phyloP scores from a whole-genome alignment of 2,888 invertebrate genomes.

The Poecilus cupreus region DNA sequence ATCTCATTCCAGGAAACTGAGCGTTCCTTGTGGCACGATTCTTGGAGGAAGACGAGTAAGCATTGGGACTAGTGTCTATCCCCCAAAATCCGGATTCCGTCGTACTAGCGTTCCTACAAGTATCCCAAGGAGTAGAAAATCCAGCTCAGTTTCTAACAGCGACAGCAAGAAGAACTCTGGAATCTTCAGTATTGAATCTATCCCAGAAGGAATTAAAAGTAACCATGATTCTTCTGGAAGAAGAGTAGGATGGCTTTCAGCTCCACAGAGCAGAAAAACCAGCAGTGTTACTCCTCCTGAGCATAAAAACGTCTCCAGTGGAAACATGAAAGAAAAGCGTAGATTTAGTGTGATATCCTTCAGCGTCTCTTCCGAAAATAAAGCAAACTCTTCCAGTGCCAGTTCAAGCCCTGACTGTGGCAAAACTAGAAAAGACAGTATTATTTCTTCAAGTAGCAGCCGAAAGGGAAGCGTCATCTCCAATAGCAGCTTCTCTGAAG shows the following conservation, averaged over 20 bases:
- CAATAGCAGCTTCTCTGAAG: conserved; percentile 71
- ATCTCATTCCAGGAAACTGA: conserved; percentile 26
- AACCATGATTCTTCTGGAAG: conserved; percentile 25
- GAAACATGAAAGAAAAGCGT: conserved; percentile 54
- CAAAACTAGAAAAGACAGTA: conserved; percentile 64
- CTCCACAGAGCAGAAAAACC: conserved; percentile 55
- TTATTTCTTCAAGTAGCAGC: conserved; percentile 65
- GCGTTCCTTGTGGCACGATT: conserved; percentile 56
- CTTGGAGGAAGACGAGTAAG: conserved; percentile 56
- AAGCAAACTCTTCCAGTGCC: conserved; percentile 55
- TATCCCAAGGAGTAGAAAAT: conserved; percentile 52
- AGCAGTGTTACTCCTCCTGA: conserved; percentile 58
- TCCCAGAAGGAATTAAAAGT: conserved; percentile 62
- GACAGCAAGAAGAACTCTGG: conserved; percentile 68
- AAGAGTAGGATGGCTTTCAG: conserved; percentile 49
- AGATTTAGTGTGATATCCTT: conserved; percentile 56
- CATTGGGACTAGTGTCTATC: conserved; percentile 45
- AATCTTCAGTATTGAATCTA: conserved; percentile 61
- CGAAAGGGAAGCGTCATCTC: conserved; percentile 71
- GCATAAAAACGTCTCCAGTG: conserved; percentile 33
- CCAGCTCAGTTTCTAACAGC: conserved; percentile 60
- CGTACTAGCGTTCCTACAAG: conserved; percentile 47
- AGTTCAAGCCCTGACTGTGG: conserved; percentile 67
- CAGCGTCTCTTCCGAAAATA: conserved; percentile 28
- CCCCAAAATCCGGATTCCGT: conserved; percentile 50